Conservation (phyloP, 1,140 invertebrate genomes). For the Diprion similis region DNA sequence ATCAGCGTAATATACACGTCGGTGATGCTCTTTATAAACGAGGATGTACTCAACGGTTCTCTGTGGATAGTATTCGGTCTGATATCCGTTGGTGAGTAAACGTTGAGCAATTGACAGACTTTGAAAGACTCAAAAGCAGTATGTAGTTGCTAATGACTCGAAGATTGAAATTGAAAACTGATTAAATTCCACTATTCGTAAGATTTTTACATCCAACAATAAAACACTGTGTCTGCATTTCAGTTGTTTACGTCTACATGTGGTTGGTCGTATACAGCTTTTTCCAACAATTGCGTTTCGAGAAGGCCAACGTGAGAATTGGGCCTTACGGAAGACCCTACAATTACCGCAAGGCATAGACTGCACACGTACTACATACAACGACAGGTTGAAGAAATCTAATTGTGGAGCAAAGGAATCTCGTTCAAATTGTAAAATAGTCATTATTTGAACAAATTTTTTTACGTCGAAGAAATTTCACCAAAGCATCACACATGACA, state of each 20-base stretch:
- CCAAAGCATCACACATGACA: conserved; percentile 7
- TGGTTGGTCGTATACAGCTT: conserved; percentile 84
- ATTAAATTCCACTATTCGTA: neutral
- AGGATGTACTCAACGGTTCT: conserved; percentile 63
- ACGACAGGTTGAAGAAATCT: neutral
- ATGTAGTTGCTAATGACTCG: neutral
- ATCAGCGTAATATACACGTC: conserved; percentile 79
- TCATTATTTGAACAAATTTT: too few relatives aligned
- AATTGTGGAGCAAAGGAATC: too few relatives aligned
- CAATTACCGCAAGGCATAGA: conserved; percentile 41
- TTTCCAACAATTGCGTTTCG: conserved; percentile 73
- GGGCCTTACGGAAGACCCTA: conserved; percentile 61
- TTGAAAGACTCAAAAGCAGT: neutral
- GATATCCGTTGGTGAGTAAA: conserved; percentile 66
- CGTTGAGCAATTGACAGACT: neutral
- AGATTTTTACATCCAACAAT: conserved; percentile 11
- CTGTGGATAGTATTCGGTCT: conserved; percentile 70
- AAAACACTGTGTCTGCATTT: conserved; percentile 43
- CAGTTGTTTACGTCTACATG: conserved; percentile 74
- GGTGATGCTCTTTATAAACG: conserved; percentile 73
- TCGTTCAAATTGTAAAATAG: too few relatives aligned
- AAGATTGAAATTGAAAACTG: neutral
- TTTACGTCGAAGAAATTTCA: neutral
- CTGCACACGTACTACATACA: neutral
- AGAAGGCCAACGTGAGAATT: conserved; percentile 67